A percentile compares a stretch with the other conserved stretches of the same genome.
phyloP scores from a whole-genome alignment of 23 tunicate genomes.

The Ascidia mentula region DNA sequence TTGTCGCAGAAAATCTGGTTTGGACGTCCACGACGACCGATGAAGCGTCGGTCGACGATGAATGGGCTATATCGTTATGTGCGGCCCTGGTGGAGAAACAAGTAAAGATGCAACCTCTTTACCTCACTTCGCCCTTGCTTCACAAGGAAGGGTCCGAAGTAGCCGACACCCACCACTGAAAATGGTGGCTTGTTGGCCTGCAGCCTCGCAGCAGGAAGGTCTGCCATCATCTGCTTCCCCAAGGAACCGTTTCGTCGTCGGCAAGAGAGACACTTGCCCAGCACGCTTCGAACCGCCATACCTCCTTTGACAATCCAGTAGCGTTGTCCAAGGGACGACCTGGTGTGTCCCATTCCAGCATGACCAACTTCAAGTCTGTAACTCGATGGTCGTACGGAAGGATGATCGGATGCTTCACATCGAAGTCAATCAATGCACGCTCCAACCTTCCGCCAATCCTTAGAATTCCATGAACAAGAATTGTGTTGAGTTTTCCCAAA shows the following conservation, averaged over 20 bases:
- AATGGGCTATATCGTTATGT: neutral
- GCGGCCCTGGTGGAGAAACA: constrained; percentile 23
- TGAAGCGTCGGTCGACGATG: constrained; percentile 30
- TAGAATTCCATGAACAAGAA: constrained; percentile 11
- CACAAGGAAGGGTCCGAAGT: constrained; percentile 32
- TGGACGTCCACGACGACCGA: constrained; percentile 27
- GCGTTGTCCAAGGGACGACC: constrained; percentile 34
- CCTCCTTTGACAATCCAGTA: too few species aligned
- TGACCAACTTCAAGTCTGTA: constrained; percentile 27
- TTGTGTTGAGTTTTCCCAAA: constrained; percentile 6
- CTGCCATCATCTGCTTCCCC: constrained; percentile 45
- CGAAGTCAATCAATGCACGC: constrained; percentile 15
- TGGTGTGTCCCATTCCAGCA: constrained; percentile 24
- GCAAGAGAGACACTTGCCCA: constrained; percentile 24
- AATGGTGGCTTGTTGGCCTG: constrained; percentile 24
- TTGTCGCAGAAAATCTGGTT: constrained; percentile 24
- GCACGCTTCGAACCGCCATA: constrained; percentile 18
- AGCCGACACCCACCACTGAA: constrained; percentile 26
- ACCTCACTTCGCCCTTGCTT: constrained; percentile 27
- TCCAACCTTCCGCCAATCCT: constrained; percentile 30
- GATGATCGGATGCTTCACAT: constrained; percentile 22
- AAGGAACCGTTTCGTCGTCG: constrained; percentile 27
- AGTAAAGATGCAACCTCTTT: constrained; percentile 24
- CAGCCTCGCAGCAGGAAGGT: constrained; percentile 26
- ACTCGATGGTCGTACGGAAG: constrained; percentile 17